Evolutionary conservation across 2,113 vertebrate species (phyloP).

Genomic region (Vulpes ferrilata): DNA sequence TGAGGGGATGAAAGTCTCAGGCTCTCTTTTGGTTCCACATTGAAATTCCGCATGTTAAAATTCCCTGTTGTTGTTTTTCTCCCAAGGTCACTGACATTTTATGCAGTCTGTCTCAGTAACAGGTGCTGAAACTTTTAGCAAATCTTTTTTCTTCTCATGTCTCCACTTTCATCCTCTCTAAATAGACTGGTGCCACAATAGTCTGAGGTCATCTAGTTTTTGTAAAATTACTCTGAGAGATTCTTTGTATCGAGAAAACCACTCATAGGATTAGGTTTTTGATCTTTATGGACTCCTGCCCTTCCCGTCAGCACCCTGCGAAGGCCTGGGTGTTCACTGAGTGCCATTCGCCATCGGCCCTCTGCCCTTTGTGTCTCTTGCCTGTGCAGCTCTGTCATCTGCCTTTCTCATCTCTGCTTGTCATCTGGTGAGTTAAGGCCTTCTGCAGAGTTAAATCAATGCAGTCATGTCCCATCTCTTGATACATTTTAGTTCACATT

Average conservation of each 20-base stretch:
- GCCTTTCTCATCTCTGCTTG: background rate
- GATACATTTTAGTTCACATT: background rate
- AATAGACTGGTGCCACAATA: background rate
- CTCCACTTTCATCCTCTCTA: background rate
- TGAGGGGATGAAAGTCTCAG: background rate
- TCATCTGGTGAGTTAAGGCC: background rate
- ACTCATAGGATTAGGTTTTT: background rate
- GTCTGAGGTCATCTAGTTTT: background rate
- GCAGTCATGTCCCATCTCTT: background rate
- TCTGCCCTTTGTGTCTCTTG: background rate
- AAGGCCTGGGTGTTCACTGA: background rate
- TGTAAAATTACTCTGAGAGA: background rate
- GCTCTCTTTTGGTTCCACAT: background rate
- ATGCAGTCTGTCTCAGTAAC: background rate
- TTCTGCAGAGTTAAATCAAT: background rate
- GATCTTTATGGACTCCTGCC: background rate
- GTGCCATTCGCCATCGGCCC: accelerated
- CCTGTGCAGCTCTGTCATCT: background rate
- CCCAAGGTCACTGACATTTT: background rate
- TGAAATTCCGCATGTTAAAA: background rate
- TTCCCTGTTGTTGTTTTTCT: background rate
- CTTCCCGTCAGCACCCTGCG: background rate
- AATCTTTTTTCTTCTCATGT: background rate
- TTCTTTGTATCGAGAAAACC: background rate
- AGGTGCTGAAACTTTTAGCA: background rate